phyloP scores from a whole-genome alignment of 2,113 vertebrate genomes.

The Paramisgurnus dabryanus region DNA sequence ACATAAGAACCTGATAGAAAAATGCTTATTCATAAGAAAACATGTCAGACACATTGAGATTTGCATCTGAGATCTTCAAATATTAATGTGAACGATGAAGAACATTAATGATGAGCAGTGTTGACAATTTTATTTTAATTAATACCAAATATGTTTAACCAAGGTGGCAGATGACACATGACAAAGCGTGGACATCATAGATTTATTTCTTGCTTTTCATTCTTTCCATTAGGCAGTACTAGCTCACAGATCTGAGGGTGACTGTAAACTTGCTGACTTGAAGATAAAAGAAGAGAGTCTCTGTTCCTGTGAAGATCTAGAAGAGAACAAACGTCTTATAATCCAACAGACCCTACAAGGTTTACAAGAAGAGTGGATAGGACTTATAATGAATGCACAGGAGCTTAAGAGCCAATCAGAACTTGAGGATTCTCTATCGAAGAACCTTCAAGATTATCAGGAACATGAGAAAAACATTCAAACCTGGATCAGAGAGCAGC shows the following conservation, averaged over 20 bases:
- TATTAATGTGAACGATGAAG: too few relatives aligned
- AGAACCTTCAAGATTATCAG: constrained; percentile 47
- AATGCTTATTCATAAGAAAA: too few relatives aligned
- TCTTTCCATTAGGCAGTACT: constrained; percentile 58
- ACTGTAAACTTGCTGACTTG: constrained; percentile 62
- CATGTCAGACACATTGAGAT: too few relatives aligned
- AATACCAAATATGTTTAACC: too few relatives aligned
- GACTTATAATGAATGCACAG: constrained; percentile 48
- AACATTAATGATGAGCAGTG: too few relatives aligned
- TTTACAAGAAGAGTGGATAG: constrained; percentile 57
- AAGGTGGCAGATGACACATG: not conserved
- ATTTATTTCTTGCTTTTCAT: not conserved
- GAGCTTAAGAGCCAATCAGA: constrained; percentile 45
- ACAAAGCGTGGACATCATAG: not conserved
- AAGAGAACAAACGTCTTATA: constrained; percentile 49
- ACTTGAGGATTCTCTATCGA: constrained; percentile 53
- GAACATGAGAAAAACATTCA: constrained; percentile 33
- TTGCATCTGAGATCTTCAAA: too few relatives aligned
- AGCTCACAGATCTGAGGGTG: constrained; percentile 59
- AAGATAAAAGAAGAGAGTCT: constrained; percentile 51
- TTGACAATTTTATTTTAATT: too few relatives aligned
- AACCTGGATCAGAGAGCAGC: constrained; percentile 55
- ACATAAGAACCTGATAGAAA: too few relatives aligned
- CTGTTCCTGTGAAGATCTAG: constrained; percentile 40
- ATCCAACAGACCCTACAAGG: constrained; percentile 48